Evolutionary conservation across 1,140 invertebrate species (phyloP).

Genomic region (Eumeta japonica): DNA sequence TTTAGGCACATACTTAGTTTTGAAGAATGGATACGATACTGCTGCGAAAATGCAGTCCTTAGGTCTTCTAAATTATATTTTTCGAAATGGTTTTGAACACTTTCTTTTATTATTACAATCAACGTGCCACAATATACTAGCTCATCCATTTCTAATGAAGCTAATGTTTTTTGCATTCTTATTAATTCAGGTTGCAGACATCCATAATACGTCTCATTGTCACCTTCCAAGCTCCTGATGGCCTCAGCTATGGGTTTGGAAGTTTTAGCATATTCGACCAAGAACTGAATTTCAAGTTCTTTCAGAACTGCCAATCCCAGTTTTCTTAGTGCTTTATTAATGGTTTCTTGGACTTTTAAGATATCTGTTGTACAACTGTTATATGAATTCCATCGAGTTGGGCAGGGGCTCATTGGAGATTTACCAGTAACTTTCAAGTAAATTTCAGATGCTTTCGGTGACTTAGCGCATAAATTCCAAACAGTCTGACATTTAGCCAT

Average conservation of each 20-base stretch:
- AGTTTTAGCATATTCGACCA: constrained; percentile 6
- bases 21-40: too few species aligned
- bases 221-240: constrained; percentile 9
- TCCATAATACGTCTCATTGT: constrained; percentile 10
- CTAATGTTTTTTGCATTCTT: constrained; percentile 10
- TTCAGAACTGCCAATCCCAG: too few species aligned
- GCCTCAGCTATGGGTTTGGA: constrained; percentile 8
- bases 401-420: too few species aligned
- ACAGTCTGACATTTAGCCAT: too few species aligned
- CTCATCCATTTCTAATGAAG: constrained; percentile 8
- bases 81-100: constrained; percentile 6
- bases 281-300: constrained; percentile 9
- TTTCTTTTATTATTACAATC: constrained; percentile 8
- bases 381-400: too few species aligned
- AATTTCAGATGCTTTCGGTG: too few species aligned
- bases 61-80: constrained; percentile 6
- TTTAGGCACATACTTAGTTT: too few species aligned
- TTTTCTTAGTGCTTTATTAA: too few species aligned
- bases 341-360: too few species aligned
- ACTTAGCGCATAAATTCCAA: too few species aligned
- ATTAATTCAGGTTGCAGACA: constrained; percentile 11
- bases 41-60: constrained; percentile 15
- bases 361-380: too few species aligned
- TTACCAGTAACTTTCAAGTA: too few species aligned
- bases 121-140: constrained; percentile 7